Percentiles rank a stretch among this genome's conserved stretches.
These are phyloP conservation scores for Betta splendens DNA, from an alignment of 2,797 vertebrate species.

Conservation along the genomic window DNA sequence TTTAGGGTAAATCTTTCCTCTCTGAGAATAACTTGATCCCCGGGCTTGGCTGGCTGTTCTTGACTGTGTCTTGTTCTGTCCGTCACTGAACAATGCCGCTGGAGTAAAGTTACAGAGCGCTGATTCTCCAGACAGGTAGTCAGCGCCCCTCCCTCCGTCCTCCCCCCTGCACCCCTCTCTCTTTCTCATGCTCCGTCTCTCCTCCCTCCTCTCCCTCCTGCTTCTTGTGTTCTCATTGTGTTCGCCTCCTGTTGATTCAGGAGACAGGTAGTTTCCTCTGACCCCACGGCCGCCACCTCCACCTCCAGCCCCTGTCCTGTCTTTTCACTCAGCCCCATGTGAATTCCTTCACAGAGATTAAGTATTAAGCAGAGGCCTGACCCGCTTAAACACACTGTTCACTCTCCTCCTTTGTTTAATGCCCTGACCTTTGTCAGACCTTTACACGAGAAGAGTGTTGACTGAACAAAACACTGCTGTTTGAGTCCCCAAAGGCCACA, in stretches of 20 bases:
- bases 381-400: constrained; percentile 46
- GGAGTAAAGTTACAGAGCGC: constrained; percentile 88
- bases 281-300: constrained; percentile 58
- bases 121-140: constrained; percentile 83
- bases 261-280: constrained; percentile 56
- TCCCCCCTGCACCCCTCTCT: constrained; percentile 13
- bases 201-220: constrained; percentile 1
- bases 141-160: constrained; percentile 29
- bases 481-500: constrained; percentile 22
- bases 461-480: constrained; percentile 31
- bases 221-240: constrained; percentile 52
- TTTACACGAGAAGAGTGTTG: constrained; percentile 33
- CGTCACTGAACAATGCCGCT: constrained; percentile 86
- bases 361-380: constrained; percentile 72
- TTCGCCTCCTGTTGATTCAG: constrained; percentile 60
- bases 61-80: constrained; percentile 82
- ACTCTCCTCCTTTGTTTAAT: constrained; percentile 54
- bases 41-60: constrained; percentile 71
- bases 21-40: constrained; percentile 78
- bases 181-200: constrained; percentile 41
- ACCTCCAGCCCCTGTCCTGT: constrained; percentile 37
- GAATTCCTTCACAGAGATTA: constrained; percentile 80
- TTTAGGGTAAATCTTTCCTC: constrained; percentile 75
- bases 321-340: constrained; percentile 52
- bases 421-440: constrained; percentile 48